phyloP scores from a whole-genome alignment of 2,888 invertebrate species.

The Eupeodes latifasciatus region DNA sequence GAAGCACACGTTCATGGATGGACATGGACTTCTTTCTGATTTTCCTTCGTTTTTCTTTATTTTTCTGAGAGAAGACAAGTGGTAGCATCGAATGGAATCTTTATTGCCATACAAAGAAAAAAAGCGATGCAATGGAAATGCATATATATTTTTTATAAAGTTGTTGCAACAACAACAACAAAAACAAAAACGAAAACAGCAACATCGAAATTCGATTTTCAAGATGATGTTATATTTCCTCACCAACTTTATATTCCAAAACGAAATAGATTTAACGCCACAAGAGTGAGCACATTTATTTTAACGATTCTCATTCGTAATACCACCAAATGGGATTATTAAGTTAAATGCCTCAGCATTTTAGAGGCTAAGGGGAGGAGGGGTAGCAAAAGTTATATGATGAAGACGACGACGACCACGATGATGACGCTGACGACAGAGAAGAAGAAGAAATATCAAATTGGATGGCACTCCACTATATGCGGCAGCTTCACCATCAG shows the following conservation, averaged over 20 bases:
- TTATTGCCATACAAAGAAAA: slow-evolving; percentile 63
- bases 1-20: slow-evolving; percentile 43
- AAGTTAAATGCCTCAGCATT: slow-evolving; percentile 61
- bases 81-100: slow-evolving; percentile 67
- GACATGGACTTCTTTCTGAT: slow-evolving; percentile 54
- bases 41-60: not conserved
- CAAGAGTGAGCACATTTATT: slow-evolving; percentile 75
- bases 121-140: slow-evolving; percentile 57
- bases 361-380: not conserved
- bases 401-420: slow-evolving; percentile 19
- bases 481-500: not conserved
- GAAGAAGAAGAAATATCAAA: slow-evolving; percentile 36
- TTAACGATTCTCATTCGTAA: slow-evolving; percentile 75
- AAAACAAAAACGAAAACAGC: not conserved
- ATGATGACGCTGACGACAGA: not conserved
- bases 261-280: slow-evolving; percentile 71
- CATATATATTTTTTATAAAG: slow-evolving; percentile 28
- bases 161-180: slow-evolving; percentile 21
- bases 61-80: not conserved
- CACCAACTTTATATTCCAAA: slow-evolving; percentile 47
- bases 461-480: not conserved
- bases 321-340: slow-evolving; percentile 75
- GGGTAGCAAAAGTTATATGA: slow-evolving; percentile 27
- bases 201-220: slow-evolving; percentile 66
- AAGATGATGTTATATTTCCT: slow-evolving; percentile 66